A percentile compares a stretch with the other conserved stretches of the same genome.
Conservation (phyloP, 1,140 invertebrate species). For the Eueides isabella region DNA sequence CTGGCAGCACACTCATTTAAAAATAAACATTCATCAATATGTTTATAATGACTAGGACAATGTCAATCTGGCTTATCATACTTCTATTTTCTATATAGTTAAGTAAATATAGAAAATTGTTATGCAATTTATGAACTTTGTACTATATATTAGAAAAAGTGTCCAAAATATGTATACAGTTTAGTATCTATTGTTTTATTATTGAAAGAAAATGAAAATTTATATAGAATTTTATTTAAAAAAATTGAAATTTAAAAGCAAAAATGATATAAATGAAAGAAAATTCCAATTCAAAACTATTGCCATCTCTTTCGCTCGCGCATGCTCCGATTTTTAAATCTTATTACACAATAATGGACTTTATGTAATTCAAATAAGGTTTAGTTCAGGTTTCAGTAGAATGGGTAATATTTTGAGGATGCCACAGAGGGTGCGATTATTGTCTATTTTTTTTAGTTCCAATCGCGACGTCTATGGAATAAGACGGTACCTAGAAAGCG, state of each 20-base stretch:
- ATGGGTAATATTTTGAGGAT: conserved; percentile 42
- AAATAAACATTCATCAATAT: background rate
- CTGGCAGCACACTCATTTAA: background rate
- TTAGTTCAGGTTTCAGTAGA: conserved; percentile 34
- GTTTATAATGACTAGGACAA: background rate
- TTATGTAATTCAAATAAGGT: conserved; percentile 48
- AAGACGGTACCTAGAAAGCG: conserved; percentile 19
- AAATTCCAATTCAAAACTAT: background rate
- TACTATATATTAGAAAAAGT: background rate
- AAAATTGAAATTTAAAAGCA: background rate
- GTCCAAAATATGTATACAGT: no score
- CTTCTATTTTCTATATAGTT: background rate
- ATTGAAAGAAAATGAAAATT: no score
- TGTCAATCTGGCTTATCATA: background rate
- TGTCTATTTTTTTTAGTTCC: conserved; percentile 50
- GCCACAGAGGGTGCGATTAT: conserved; percentile 31
- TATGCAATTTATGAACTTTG: background rate
- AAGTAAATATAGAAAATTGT: background rate
- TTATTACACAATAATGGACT: conserved; percentile 50
- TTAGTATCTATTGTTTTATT: background rate
- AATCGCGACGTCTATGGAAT: conserved; percentile 25
- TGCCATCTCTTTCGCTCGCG: conserved; percentile 44
- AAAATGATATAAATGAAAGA: background rate
- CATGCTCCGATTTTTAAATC: conserved; percentile 56
- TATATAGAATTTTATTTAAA: background rate